A percentile compares a stretch with the other conserved stretches of the same genome.
Evolutionary conservation across 2,888 invertebrate genomes (phyloP).

Genomic region (Orthosia gothica): DNA sequence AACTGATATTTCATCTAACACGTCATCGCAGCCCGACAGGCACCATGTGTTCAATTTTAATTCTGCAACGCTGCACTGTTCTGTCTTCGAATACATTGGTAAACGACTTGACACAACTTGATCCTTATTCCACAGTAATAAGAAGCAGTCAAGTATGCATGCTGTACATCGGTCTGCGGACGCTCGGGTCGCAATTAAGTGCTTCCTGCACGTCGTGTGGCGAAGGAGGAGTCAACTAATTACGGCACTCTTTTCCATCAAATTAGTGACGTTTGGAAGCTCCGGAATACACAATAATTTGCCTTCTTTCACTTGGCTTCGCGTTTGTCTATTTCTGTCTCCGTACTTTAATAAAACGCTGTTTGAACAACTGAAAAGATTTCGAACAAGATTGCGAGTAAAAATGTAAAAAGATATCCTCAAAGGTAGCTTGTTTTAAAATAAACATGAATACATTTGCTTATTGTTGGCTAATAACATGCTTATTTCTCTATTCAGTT

Average conservation of each 20-base stretch:
- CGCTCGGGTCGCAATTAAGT: constrained; percentile 79
- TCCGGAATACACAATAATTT: constrained; percentile 61
- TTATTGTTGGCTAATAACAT: constrained; percentile 36
- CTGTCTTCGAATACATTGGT: constrained; percentile 30
- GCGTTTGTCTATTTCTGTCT: constrained; percentile 20
- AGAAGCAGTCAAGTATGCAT: constrained; percentile 36
- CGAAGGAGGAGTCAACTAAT: constrained; percentile 78
- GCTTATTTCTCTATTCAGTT: constrained; percentile 41
- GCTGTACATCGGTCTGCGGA: constrained; percentile 56
- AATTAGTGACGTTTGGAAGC: constrained; percentile 66
- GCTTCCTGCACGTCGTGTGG: constrained; percentile 76
- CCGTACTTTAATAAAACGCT: constrained; percentile 19
- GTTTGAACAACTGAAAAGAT: constrained; percentile 42
- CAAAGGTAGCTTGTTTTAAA: constrained; percentile 38
- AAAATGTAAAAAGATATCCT: constrained; percentile 35
- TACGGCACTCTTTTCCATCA: constrained; percentile 76
- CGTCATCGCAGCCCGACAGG: constrained; percentile 70
- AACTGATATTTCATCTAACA: constrained; percentile 76
- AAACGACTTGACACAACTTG: constrained; percentile 44
- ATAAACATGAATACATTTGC: constrained; percentile 37
- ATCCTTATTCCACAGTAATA: constrained; percentile 63
- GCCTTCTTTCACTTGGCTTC: constrained; percentile 43
- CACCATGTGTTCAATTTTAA: constrained; percentile 82
- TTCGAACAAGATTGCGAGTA: constrained; percentile 34
- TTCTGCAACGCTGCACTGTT: constrained; percentile 69